Base-by-base conservation (phyloP, 2,888 invertebrate species). In the Drosophila bunnanda region DNA sequence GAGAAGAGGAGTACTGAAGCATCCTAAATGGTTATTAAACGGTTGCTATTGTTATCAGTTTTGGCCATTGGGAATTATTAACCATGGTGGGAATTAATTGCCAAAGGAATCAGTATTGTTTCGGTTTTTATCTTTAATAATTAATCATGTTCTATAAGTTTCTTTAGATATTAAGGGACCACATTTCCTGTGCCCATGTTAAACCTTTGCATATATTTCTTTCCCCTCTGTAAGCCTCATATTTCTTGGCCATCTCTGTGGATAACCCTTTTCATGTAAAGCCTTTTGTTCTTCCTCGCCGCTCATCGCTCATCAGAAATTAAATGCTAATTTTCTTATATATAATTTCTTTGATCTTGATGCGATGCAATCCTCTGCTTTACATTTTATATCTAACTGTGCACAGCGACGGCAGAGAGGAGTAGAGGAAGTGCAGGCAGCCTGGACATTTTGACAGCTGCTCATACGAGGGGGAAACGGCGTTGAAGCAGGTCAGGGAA, bases 361-460 rank as follows among this genome's bases (percentile, higher is more conserved):
- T 65, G 76, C 38, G 43, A 41, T 61, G 36, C 43, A 75, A 28
- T 56, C 55, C 56, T 34, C 44, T 46, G 22, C 36, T 48, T 46
- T 32, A 43, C 57, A 74, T 38, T 44, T 44, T 64, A 44, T 64
- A 43, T 46, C 55, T 48, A 69, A 72, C 59, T 59, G 56, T 55
- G 17, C 28, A 15, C 8, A 9, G 36, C 2, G 38, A n/a, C 0
- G 48, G 17, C 1, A 44, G 41, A 41, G 28, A 25, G 25, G 25
- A 25, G 25, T 25, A 25, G 50, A 58, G 72, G 74, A 74, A 62
- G 48, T 76, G 79, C 66, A 55, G 41, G 79, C 66, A 55, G 41
- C 53, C 46, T 50, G 52, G 54, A 56, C 62, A 60, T 79, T 79
- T 82, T 79, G 79, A 82, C 83, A 80, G 79, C 74, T 62, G 65